Percentiles rank a stretch among this genome's conserved stretches.
Evolutionary conservation across 2,888 invertebrate species (phyloP).

Genomic region (Hoplodrina blanda): DNA sequence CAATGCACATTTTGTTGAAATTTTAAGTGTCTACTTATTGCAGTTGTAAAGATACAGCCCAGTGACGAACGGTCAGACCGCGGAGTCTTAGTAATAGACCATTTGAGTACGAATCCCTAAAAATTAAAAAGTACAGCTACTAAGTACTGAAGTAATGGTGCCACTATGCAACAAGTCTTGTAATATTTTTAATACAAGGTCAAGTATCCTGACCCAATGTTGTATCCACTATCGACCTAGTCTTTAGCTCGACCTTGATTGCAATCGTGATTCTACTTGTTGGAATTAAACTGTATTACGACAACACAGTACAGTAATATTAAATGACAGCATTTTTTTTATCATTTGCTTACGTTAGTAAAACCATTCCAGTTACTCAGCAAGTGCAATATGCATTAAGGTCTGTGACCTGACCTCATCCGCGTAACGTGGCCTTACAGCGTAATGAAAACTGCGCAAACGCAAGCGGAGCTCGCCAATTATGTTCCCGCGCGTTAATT

Average conservation of each 20-base stretch:
- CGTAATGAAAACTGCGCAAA: conserved; percentile 68
- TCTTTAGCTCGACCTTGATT: conserved; percentile 54
- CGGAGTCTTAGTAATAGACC: no score
- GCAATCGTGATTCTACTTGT: conserved; percentile 59
- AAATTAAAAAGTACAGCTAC: conserved; percentile 15
- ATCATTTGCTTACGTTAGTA: conserved; percentile 47
- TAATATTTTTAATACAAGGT: conserved; percentile 60
- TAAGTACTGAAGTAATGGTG: conserved; percentile 18
- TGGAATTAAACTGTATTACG: conserved; percentile 44
- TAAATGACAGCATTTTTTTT: conserved; percentile 41
- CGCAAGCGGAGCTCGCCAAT: conserved; percentile 56
- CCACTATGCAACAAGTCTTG: conserved; percentile 42
- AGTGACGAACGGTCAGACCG: no score
- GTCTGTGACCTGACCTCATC: conserved; percentile 72
- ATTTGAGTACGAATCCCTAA: no score
- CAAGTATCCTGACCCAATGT: conserved; percentile 60
- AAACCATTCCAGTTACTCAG: conserved; percentile 58
- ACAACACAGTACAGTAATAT: conserved; percentile 30
- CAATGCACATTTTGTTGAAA: no score
- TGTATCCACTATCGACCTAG: conserved; percentile 57
- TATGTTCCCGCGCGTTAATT: conserved; percentile 49
- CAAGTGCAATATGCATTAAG: conserved; percentile 69
- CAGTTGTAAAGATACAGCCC: no score
- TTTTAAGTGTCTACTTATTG: no score
- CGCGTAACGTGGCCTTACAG: conserved; percentile 65